These are phyloP conservation scores for Lycocorax pyrrhopterus DNA, from an alignment of 2,113 vertebrate species.

Conservation along the genomic window DNA sequence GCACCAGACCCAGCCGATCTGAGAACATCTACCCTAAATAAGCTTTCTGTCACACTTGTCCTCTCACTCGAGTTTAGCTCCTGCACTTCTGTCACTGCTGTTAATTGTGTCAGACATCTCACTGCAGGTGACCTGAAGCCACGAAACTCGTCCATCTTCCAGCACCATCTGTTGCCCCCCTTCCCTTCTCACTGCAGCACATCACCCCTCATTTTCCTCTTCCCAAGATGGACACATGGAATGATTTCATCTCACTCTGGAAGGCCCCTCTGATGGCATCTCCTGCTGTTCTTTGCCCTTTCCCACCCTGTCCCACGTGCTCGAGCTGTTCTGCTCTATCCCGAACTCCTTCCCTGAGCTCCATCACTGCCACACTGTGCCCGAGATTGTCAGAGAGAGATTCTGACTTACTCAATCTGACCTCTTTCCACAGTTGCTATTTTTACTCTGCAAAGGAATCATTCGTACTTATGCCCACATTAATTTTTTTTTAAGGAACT, in stretches of 20 bases:
- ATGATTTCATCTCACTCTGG: background rate
- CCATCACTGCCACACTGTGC: rapidly evolving
- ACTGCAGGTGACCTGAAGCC: background rate
- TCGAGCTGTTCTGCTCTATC: background rate
- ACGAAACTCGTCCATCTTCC: background rate
- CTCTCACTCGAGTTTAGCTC: background rate
- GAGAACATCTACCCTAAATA: background rate
- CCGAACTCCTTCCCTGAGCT: background rate
- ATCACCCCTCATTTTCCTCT: background rate
- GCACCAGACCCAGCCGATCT: background rate
- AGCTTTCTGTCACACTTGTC: background rate
- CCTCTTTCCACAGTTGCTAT: background rate
- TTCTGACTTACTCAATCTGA: background rate
- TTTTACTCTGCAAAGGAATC: background rate
- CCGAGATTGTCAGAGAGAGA: rapidly evolving
- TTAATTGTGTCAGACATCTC: background rate
- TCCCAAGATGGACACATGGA: rapidly evolving
- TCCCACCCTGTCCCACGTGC: background rate
- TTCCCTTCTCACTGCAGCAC: background rate
- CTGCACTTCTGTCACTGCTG: background rate
- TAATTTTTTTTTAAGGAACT: background rate
- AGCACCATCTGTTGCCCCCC: background rate
- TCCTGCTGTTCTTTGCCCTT: background rate
- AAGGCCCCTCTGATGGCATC: background rate
- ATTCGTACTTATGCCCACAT: background rate